Evolutionary conservation across 2,888 invertebrate species (phyloP).

Genomic region (Kryphioiulus occultus): DNA sequence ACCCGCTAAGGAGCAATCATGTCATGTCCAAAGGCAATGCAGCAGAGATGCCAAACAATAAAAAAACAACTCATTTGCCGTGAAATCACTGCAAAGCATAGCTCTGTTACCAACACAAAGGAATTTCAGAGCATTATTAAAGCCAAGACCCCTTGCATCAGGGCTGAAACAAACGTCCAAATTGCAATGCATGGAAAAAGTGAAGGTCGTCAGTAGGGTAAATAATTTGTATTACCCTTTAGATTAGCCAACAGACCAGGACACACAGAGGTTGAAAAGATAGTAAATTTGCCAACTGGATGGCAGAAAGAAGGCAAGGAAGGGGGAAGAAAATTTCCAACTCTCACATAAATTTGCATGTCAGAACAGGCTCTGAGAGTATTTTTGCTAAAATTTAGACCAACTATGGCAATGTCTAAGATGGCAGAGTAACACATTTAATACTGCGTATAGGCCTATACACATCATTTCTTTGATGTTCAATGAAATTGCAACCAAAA

Average conservation of each 20-base stretch:
- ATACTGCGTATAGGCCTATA: too few species aligned
- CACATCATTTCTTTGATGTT: too few species aligned
- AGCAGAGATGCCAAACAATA: not conserved
- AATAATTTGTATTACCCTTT: not conserved
- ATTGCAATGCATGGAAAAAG: slow-evolving; percentile 23
- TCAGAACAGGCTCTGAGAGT: too few species aligned
- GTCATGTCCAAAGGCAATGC: slow-evolving; percentile 19
- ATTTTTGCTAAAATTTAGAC: too few species aligned
- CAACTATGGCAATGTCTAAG: too few species aligned
- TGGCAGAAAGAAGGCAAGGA: slow-evolving; percentile 12
- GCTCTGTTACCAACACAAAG: slow-evolving; percentile 2
- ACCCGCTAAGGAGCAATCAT: slow-evolving; percentile 14
- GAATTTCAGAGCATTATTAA: slow-evolving; percentile 12
- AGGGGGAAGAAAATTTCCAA: not conserved
- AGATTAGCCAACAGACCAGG: slow-evolving; percentile 10
- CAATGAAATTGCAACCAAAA: too few species aligned
- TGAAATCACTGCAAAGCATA: slow-evolving; percentile 23
- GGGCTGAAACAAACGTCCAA: slow-evolving; percentile 9
- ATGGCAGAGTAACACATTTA: too few species aligned
- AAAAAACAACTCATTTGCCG: slow-evolving; percentile 2
- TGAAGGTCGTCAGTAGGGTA: slow-evolving; percentile 4
- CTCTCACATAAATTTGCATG: slow-evolving; percentile 1
- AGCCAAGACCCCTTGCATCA: slow-evolving; percentile 8
- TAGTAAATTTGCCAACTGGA: slow-evolving; percentile 12
- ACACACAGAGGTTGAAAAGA: slow-evolving; percentile 14